Evolutionary conservation across 1,140 invertebrate species (phyloP), one percentile per base, ranked within the genome.

Genomic region (Drosophila parvula): DNA sequence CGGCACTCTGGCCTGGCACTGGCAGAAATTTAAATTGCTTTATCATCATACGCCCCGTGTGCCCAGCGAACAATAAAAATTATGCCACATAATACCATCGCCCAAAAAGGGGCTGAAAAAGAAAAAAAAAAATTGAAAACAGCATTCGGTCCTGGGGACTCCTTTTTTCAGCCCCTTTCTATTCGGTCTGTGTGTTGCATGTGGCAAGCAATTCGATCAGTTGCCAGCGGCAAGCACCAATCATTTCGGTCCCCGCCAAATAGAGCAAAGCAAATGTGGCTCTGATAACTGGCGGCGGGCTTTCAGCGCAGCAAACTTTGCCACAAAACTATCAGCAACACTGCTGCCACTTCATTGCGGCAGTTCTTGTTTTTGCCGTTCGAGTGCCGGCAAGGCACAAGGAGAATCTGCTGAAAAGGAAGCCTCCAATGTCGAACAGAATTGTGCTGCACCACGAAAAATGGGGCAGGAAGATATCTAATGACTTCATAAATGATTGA

Each of bases 151-250:
- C 5, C 10, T 71, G 22, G 44, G n/a, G 11, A 2, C 10, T 18
- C 9, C 12, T 43, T n/a, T 63, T 53, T 32, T 41, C 41, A 27
- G 14, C 28, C 16, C 22, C 7, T 10, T 28, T 56, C 38, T 47
- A 58, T 57, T 58, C 9, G 41, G 16, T 12, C 36, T 41, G 18
- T 58, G 48, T 77, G 78, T 74, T 80, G 43, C 65, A 71, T 75
- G 62, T 81, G 75, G 79, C 78, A 80, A 84, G 78, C 81, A 84
- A 84, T 84, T 84, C 81, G 78, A 85, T 76, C 76, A 76, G 75
- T 65, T 76, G 75, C 58, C 70, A 61, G 41, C 53, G 67, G 77
- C 73, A 71, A 70, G 53, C 63, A 53, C 69, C 75, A 85, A 77
- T 88, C 79, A 79, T 76, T 65, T 51, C 30, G 63, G 61, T 68